These are phyloP conservation scores for Alligator mississippiensis DNA, from an alignment of 2,113 vertebrate genomes.

Conservation along the genomic window DNA sequence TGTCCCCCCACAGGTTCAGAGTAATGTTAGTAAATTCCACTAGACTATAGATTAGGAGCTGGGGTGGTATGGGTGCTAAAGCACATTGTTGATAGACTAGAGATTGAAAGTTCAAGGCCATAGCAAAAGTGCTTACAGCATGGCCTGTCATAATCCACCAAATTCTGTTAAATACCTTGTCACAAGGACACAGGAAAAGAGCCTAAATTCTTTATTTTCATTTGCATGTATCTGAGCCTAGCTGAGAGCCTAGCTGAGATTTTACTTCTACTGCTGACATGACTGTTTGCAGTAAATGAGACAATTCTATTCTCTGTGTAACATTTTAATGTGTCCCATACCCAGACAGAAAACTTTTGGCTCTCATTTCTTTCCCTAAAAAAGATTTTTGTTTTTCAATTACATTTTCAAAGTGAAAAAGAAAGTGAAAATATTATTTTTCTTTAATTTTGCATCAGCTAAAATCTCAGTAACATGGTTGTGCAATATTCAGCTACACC, in stretches of 20 bases:
- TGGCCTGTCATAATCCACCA: no score
- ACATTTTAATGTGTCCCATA: background rate
- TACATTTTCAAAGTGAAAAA: background rate
- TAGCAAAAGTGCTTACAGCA: no score
- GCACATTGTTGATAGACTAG: no score
- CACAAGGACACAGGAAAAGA: no score
- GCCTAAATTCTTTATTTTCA: background rate
- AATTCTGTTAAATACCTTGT: no score
- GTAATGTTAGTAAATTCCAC: no score
- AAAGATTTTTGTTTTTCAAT: background rate
- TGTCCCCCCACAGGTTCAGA: no score
- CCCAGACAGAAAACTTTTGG: background rate
- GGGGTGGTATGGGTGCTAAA: no score
- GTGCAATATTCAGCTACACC: background rate
- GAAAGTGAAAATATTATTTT: background rate
- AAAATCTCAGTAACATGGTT: background rate
- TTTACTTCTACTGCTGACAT: background rate
- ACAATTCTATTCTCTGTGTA: background rate
- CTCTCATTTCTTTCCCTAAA: background rate
- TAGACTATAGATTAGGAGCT: no score
- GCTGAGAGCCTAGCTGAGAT: background rate
- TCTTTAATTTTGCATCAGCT: background rate
- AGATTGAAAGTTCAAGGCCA: no score
- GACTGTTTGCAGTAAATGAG: background rate
- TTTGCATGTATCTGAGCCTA: background rate